These are phyloP conservation scores for Callopanchax toddi DNA, from an alignment of 2,113 vertebrate genomes.

Conservation along the genomic window DNA sequence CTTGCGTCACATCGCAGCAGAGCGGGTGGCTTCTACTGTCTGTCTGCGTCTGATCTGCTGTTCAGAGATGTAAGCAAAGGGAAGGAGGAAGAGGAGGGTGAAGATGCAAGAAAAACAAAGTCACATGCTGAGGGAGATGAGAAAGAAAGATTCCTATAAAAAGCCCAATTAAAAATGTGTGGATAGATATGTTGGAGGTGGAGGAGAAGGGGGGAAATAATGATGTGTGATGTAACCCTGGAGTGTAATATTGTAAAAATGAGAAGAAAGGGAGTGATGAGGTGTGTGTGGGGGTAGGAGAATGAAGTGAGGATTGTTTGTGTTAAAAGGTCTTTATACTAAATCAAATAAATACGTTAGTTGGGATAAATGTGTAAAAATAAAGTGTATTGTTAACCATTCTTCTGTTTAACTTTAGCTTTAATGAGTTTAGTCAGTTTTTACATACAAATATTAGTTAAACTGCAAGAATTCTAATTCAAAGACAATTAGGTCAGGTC, in stretches of 20 bases:
- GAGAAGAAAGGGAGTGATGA: neutral
- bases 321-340: neutral
- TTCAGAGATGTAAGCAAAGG: constrained; percentile 18
- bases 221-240: constrained; percentile 66
- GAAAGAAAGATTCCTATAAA: constrained; percentile 61
- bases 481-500: neutral
- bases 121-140: constrained; percentile 51
- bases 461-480: neutral
- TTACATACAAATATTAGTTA: no score
- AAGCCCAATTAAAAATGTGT: constrained; percentile 75
- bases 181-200: constrained; percentile 48
- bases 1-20: no score
- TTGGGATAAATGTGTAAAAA: no score
- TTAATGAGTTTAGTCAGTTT: no score
- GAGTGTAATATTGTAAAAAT: constrained; percentile 56
- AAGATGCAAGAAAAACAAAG: constrained; percentile 33
- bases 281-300: neutral
- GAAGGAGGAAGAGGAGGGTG: neutral
- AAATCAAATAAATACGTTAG: no score
- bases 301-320: neutral
- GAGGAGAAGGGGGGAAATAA: constrained; percentile 1
- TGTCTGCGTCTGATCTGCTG: constrained; percentile 18
- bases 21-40: neutral
- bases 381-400: no score
- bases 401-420: no score